A percentile compares a stretch with the other conserved stretches of the same genome.
Evolutionary conservation across 30 jellyfish, hydroid and myxozoan species (phyloP).

Genomic region (Hydractinia echinata): DNA sequence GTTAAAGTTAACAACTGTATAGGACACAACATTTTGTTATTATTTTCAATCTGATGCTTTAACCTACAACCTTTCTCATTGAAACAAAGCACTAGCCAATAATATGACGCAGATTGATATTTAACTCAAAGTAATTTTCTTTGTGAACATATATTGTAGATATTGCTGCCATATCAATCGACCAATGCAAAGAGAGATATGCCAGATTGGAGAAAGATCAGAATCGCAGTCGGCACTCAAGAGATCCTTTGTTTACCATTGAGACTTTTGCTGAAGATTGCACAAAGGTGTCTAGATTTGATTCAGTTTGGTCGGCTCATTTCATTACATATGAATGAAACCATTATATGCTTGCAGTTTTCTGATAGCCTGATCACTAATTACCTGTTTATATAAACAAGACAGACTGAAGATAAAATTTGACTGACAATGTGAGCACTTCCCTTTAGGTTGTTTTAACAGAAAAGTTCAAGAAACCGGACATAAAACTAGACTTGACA

Average conservation of each 20-base stretch:
- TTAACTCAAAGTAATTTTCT: too few species aligned
- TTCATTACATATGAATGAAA: neutral
- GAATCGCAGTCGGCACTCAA: slow-evolving; percentile 52
- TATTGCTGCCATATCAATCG: slow-evolving; percentile 92
- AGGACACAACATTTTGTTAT: too few species aligned
- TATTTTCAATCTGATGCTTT: too few species aligned
- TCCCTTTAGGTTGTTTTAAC: slow-evolving; percentile 51
- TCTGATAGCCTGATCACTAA: too few species aligned
- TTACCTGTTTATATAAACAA: too few species aligned
- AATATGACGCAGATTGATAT: too few species aligned
- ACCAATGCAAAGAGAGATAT: slow-evolving; percentile 90
- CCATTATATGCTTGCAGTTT: too few species aligned
- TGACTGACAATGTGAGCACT: too few species aligned
- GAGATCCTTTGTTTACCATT: slow-evolving; percentile 51
- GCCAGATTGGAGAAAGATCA: slow-evolving; percentile 49
- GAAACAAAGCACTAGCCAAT: too few species aligned
- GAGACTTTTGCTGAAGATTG: slow-evolving; percentile 92
- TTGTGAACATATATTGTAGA: slow-evolving; percentile 20
- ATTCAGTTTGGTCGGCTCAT: neutral
- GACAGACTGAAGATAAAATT: too few species aligned
- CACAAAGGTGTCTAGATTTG: slow-evolving; percentile 62
- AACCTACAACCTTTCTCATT: too few species aligned
- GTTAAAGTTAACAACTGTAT: too few species aligned
- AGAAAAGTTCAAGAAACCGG: slow-evolving; percentile 54
- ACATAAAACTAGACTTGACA: slow-evolving; percentile 74